Evolutionary conservation across 2,113 vertebrate genomes (phyloP).

Genomic region (Shinisaurus crocodilurus): DNA sequence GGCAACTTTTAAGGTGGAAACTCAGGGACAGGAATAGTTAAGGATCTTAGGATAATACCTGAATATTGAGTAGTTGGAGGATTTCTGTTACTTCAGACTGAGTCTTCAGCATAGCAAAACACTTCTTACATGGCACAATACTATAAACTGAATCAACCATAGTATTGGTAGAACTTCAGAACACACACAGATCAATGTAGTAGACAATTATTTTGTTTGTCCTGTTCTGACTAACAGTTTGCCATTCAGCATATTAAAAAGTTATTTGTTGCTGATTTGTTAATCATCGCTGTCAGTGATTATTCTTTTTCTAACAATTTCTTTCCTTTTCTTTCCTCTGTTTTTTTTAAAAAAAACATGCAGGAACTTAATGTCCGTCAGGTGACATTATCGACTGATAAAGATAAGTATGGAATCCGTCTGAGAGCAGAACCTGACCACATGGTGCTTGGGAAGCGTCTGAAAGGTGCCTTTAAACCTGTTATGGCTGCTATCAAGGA

Average conservation of each 20-base stretch:
- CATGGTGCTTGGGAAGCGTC: conserved; percentile 95
- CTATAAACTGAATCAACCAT: not conserved
- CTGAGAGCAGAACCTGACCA: conserved; percentile 95
- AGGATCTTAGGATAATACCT: not conserved
- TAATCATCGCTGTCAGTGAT: not conserved
- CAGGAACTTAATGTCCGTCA: conserved; percentile 95
- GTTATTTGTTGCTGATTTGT: not conserved
- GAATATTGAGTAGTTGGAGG: not conserved
- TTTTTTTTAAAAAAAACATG: not conserved
- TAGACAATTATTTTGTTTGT: not conserved
- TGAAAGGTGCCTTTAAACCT: conserved; percentile 92
- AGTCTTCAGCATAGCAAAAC: not conserved
- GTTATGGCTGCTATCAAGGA: conserved; percentile 89
- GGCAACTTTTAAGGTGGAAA: not conserved
- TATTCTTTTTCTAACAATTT: not conserved
- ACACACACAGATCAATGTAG: not conserved
- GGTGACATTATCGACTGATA: conserved; percentile 92
- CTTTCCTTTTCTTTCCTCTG: not conserved
- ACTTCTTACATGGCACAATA: not conserved
- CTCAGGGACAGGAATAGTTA: not conserved
- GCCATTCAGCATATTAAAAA: not conserved
- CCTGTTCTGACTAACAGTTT: not conserved
- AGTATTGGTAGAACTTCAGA: not conserved
- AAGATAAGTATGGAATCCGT: conserved; percentile 89
- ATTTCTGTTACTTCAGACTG: not conserved